phyloP scores from a whole-genome alignment of 2,888 invertebrate genomes.

The Acanthosoma haemorrhoidale region DNA sequence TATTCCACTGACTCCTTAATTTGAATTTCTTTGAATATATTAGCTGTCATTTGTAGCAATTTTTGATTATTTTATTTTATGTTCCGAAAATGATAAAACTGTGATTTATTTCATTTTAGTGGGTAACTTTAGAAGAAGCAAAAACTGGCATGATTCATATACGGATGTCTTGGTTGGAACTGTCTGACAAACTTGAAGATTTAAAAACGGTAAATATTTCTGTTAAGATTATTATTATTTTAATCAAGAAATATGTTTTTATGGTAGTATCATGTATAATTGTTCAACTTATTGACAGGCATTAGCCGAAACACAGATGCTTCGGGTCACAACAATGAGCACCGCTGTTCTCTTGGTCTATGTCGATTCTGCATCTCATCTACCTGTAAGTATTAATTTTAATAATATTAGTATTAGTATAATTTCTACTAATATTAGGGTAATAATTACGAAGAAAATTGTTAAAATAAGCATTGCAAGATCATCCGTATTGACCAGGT shows the following conservation, averaged over 20 bases:
- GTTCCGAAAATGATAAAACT: too few relatives aligned
- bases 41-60: too few relatives aligned
- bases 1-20: too few relatives aligned
- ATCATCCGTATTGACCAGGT: too few relatives aligned
- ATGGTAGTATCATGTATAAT: conserved; percentile 21
- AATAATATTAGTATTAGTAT: too few relatives aligned
- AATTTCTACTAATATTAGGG: too few relatives aligned
- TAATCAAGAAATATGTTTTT: background rate
- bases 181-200: conserved; percentile 65
- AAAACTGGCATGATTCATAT: conserved; percentile 91
- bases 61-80: too few relatives aligned
- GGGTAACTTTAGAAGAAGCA: conserved; percentile 91
- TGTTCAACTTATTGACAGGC: conserved; percentile 60
- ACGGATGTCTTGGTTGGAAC: conserved; percentile 80
- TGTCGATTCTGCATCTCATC: conserved; percentile 83
- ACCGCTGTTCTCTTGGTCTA: conserved; percentile 77
- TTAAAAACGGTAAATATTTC: conserved; percentile 66
- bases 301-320: conserved; percentile 64
- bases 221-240: background rate
- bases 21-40: too few relatives aligned
- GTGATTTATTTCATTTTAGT: too few relatives aligned
- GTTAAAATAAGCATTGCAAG: too few relatives aligned
- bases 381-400: conserved; percentile 68
- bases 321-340: conserved; percentile 69
- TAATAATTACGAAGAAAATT: too few relatives aligned